These are phyloP conservation scores for Drosophila ironensis DNA, from an alignment of 1,140 invertebrate genomes.

Conservation along the genomic window DNA sequence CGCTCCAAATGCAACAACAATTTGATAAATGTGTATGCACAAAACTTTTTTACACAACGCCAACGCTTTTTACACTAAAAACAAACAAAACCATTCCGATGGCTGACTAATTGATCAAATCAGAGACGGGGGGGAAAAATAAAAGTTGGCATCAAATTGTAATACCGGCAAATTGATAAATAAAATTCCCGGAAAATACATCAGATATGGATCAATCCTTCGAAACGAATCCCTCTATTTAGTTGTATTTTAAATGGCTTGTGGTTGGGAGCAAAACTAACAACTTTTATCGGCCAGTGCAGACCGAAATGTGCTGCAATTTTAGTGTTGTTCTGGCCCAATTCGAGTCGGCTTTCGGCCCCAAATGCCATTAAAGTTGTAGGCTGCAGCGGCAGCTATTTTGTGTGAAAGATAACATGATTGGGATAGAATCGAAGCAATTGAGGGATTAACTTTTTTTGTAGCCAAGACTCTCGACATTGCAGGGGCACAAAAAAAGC, in stretches of 20 bases:
- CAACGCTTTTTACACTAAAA: conserved; percentile 16
- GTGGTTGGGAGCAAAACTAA: too few relatives aligned
- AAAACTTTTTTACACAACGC: conserved; percentile 22
- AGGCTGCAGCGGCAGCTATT: conserved; percentile 4
- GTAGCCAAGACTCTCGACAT: conserved; percentile 1
- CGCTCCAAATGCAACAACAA: conserved; percentile 76
- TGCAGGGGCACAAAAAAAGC: conserved; percentile 36
- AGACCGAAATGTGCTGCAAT: neutral
- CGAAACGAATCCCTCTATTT: too few relatives aligned
- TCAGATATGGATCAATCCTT: neutral
- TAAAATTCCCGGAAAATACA: too few relatives aligned
- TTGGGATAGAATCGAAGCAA: conserved; percentile 35
- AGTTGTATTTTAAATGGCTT: too few relatives aligned
- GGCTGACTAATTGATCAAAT: too few relatives aligned
- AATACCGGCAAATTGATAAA: too few relatives aligned
- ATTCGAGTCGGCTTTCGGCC: conserved; percentile 21
- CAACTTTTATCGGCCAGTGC: neutral
- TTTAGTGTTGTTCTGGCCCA: neutral
- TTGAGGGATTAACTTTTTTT: conserved; percentile 8
- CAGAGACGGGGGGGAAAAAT: too few relatives aligned
- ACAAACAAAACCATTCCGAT: too few relatives aligned
- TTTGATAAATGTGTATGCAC: conserved; percentile 67
- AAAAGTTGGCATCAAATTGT: too few relatives aligned
- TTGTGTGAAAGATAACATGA: conserved; percentile 35
- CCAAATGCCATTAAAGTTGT: conserved; percentile 37